These are phyloP conservation scores for Pseudorhiza aurosa DNA, from an alignment of 30 jellyfish, hydroid and myxozoan species.

Conservation along the genomic window DNA sequence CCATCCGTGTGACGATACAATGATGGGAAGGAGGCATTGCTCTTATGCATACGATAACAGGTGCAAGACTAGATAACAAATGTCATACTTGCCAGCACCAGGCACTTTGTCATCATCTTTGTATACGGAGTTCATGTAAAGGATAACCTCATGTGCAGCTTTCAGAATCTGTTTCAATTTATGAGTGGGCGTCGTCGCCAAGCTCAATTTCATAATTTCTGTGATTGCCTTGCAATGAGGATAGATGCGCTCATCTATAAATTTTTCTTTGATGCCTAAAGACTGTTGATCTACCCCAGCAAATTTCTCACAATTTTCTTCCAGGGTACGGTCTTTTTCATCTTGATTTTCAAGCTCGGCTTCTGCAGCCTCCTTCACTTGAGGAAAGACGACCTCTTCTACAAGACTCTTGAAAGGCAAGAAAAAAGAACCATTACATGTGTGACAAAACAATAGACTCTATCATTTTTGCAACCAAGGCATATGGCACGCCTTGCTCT, in stretches of 20 bases:
- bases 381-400: conserved; percentile 74
- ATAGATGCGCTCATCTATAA: conserved; percentile 13
- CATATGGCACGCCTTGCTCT: no score
- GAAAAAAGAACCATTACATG: no score
- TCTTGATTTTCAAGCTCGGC: not conserved
- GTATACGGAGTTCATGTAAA: conserved; percentile 37
- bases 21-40: no score
- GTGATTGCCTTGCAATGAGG: conserved; percentile 77
- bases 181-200: conserved; percentile 63
- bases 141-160: conserved; percentile 65
- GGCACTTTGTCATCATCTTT: conserved; percentile 45
- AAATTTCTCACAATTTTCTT: conserved; percentile 20
- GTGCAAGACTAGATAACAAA: no score
- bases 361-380: conserved; percentile 18
- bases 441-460: no score
- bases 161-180: conserved; percentile 47
- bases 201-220: conserved; percentile 11
- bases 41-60: no score
- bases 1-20: no score
- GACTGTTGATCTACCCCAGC: conserved; percentile 19
- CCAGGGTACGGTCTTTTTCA: conserved; percentile 33
- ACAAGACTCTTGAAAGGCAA: conserved; percentile 50
- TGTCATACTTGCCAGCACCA: conserved; percentile 77
- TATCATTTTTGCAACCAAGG: no score
- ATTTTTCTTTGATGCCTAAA: conserved; percentile 47